These are phyloP conservation scores for Lycorma delicatula DNA, from an alignment of 1,140 invertebrate genomes.

Conservation along the genomic window DNA sequence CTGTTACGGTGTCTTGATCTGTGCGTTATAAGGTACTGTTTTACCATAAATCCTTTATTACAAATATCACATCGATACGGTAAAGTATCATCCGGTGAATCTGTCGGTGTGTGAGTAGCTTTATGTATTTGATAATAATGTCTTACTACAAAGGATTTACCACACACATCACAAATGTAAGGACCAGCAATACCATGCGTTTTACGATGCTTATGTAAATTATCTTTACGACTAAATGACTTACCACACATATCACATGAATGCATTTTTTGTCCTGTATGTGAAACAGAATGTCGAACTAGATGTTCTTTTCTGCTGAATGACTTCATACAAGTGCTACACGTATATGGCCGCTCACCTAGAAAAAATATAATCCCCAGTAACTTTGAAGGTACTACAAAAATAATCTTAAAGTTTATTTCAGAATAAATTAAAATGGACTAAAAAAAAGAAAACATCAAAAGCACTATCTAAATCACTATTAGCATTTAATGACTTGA, in stretches of 20 bases:
- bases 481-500: too few species aligned
- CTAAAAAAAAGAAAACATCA: too few species aligned
- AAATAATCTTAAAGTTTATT: too few species aligned
- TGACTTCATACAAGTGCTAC: slow-evolving; percentile 57
- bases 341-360: slow-evolving; percentile 64
- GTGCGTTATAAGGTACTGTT: slow-evolving; percentile 43
- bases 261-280: slow-evolving; percentile 65
- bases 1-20: slow-evolving; percentile 42
- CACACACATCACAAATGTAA: slow-evolving; percentile 60
- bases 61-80: slow-evolving; percentile 29
- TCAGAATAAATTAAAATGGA: too few species aligned
- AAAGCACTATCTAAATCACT: too few species aligned
- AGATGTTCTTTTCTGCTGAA: slow-evolving; percentile 66
- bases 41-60: slow-evolving; percentile 40
- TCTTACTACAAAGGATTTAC: slow-evolving; percentile 62
- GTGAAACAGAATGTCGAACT: slow-evolving; percentile 60
- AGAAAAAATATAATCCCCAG: too few species aligned
- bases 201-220: slow-evolving; percentile 61
- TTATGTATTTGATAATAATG: slow-evolving; percentile 56
- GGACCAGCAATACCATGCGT: slow-evolving; percentile 55
- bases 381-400: too few species aligned
- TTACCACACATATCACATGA: slow-evolving; percentile 68
- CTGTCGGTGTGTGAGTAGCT: slow-evolving; percentile 38
- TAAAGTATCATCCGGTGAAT: slow-evolving; percentile 15
- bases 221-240: slow-evolving; percentile 66